phyloP scores from a whole-genome alignment of 2,797 vertebrate species.

The Sardinella longiceps region DNA sequence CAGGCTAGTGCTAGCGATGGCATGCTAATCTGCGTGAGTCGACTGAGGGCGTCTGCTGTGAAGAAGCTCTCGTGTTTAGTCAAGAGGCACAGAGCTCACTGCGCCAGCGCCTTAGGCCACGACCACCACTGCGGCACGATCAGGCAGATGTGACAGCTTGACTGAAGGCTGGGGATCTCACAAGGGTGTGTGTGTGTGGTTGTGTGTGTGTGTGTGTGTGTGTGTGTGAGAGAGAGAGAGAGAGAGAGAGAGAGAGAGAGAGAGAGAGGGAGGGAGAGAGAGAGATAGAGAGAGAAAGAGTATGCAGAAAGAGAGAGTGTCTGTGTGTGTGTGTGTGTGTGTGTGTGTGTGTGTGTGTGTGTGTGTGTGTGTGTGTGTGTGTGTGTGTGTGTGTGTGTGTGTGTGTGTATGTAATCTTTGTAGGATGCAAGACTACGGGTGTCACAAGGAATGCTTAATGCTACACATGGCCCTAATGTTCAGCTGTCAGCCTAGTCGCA shows the following conservation, averaged over 20 bases:
- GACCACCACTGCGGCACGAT: background rate
- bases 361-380: conserved; percentile 11
- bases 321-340: conserved; percentile 6
- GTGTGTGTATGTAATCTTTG: conserved; percentile 8
- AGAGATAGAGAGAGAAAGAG: background rate
- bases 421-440: conserved; percentile 9
- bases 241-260: background rate
- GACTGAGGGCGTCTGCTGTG: background rate
- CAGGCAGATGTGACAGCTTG: background rate
- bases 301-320: background rate
- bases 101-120: background rate
- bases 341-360: background rate
- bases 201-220: conserved; percentile 1
- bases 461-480: conserved; percentile 40
- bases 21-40: background rate
- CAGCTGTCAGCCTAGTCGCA: conserved; percentile 44
- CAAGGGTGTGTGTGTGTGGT: background rate
- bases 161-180: conserved; percentile 11
- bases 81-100: background rate
- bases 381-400: conserved; percentile 2
- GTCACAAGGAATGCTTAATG: conserved; percentile 17
- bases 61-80: background rate
- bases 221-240: background rate
- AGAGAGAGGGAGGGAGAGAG: background rate
- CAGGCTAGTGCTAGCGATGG: background rate